These are phyloP conservation scores for Larimichthys polyactis DNA, from an alignment of 2,113 vertebrate genomes.

Conservation along the genomic window DNA sequence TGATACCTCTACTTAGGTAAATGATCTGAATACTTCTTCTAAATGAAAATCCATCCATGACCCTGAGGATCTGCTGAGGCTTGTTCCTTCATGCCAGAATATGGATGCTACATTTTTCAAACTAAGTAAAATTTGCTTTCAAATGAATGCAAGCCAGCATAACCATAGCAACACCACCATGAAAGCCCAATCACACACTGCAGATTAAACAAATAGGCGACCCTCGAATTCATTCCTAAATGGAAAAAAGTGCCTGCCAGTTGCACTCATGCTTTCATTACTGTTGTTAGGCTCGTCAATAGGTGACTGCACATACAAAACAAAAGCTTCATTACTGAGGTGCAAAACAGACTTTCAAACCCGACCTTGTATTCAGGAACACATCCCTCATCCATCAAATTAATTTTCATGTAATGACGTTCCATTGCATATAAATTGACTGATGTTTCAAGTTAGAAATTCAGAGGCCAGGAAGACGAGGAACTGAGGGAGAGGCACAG, in stretches of 20 bases:
- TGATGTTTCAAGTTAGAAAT: slow-evolving; percentile 50
- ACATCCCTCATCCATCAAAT: slow-evolving; percentile 56
- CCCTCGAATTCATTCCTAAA: slow-evolving; percentile 58
- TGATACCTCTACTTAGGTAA: not conserved
- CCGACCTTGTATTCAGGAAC: slow-evolving; percentile 43
- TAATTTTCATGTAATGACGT: slow-evolving; percentile 69
- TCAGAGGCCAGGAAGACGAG: slow-evolving; percentile 24
- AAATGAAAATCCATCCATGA: not conserved
- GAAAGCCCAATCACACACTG: slow-evolving; percentile 52
- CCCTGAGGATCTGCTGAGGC: not conserved
- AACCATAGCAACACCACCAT: slow-evolving; percentile 70
- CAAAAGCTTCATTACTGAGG: slow-evolving; percentile 60
- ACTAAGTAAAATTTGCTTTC: slow-evolving; percentile 28
- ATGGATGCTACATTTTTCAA: slow-evolving; percentile 20
- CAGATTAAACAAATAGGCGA: slow-evolving; percentile 55
- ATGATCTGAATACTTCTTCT: not conserved
- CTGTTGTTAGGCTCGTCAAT: slow-evolving; percentile 55
- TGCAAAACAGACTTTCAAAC: slow-evolving; percentile 57
- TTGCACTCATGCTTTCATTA: slow-evolving; percentile 53
- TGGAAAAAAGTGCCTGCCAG: slow-evolving; percentile 34
- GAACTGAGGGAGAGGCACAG: slow-evolving; percentile 4
- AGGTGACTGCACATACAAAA: slow-evolving; percentile 55
- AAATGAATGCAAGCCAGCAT: slow-evolving; percentile 44
- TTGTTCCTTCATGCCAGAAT: slow-evolving; percentile 25
- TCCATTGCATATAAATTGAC: slow-evolving; percentile 59